These are phyloP conservation scores for Ceratina japonica DNA, from an alignment of 1,140 invertebrate species.

Conservation along the genomic window DNA sequence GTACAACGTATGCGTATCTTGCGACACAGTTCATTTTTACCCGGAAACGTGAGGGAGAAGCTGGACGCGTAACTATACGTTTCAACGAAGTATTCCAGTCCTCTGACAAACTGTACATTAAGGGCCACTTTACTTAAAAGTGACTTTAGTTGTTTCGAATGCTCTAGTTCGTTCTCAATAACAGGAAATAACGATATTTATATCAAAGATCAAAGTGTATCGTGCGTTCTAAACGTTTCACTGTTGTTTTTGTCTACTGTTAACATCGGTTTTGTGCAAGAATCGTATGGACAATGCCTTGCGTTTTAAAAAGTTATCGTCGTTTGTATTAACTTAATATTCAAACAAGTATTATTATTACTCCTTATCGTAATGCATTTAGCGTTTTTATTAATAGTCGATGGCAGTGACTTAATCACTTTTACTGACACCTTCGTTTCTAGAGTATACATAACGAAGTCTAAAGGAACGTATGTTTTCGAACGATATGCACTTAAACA, in stretches of 20 bases:
- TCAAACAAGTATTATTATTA: conserved; percentile 40
- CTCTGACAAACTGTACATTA: neutral
- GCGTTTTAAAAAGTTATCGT: conserved; percentile 14
- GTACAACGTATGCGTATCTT: conserved; percentile 31
- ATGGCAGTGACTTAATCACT: conserved; percentile 43
- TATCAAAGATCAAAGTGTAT: conserved; percentile 30
- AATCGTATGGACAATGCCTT: neutral
- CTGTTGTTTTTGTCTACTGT: conserved; percentile 10
- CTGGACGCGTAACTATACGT: neutral
- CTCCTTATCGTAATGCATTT: conserved; percentile 30
- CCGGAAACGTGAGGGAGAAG: neutral
- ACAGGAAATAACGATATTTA: conserved; percentile 6
- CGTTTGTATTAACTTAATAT: conserved; percentile 40
- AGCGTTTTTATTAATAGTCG: conserved; percentile 33
- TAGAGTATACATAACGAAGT: conserved; percentile 31
- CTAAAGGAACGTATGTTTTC: conserved; percentile 22
- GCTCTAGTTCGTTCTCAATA: conserved; percentile 9
- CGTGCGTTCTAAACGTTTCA: conserved; percentile 14
- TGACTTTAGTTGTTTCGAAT: neutral
- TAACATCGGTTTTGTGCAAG: conserved; percentile 1
- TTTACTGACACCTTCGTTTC: conserved; percentile 27
- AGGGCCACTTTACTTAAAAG: conserved; percentile 23
- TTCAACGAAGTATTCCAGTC: conserved; percentile 6
- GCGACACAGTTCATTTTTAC: conserved; percentile 31
- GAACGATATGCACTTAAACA: conserved; percentile 28